Conservation (phyloP, 1,140 invertebrate species). For the Atopsyche davidsoni region DNA sequence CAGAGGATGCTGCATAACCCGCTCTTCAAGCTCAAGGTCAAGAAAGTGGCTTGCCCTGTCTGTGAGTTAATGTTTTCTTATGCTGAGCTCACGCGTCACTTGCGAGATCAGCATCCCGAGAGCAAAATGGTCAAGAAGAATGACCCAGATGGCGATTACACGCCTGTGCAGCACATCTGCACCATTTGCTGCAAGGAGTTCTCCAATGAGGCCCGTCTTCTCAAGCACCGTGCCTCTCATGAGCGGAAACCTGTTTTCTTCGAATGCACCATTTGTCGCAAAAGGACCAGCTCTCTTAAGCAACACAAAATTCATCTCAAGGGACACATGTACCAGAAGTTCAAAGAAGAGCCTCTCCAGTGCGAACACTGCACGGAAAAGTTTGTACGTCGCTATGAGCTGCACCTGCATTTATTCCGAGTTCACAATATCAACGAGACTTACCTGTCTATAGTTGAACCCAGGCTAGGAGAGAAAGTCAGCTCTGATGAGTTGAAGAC, state of each 20-base stretch:
- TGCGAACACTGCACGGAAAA: conserved; percentile 40
- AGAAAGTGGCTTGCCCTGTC: conserved; percentile 45
- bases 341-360: conserved; percentile 39
- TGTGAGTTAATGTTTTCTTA: conserved; percentile 41
- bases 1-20: conserved; percentile 40
- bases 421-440: conserved; percentile 39
- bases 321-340: conserved; percentile 39
- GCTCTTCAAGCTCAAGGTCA: too few relatives aligned
- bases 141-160: conserved; percentile 41
- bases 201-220: conserved; percentile 37
- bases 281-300: conserved; percentile 41
- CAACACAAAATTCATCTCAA: conserved; percentile 42
- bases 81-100: conserved; percentile 40
- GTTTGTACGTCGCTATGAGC: conserved; percentile 39
- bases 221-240: conserved; percentile 40
- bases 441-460: conserved; percentile 35
- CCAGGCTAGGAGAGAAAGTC: conserved; percentile 31
- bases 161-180: conserved; percentile 34
- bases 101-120: conserved; percentile 41
- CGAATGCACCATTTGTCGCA: conserved; percentile 46
- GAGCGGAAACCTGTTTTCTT: conserved; percentile 41
- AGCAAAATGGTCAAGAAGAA: conserved; percentile 45
- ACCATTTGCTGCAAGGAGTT: conserved; percentile 45
- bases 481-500: conserved; percentile 41
- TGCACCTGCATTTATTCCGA: conserved; percentile 42